Base-by-base conservation (phyloP, 1,140 invertebrate genomes). In the Trigoniulus corallinus region DNA sequence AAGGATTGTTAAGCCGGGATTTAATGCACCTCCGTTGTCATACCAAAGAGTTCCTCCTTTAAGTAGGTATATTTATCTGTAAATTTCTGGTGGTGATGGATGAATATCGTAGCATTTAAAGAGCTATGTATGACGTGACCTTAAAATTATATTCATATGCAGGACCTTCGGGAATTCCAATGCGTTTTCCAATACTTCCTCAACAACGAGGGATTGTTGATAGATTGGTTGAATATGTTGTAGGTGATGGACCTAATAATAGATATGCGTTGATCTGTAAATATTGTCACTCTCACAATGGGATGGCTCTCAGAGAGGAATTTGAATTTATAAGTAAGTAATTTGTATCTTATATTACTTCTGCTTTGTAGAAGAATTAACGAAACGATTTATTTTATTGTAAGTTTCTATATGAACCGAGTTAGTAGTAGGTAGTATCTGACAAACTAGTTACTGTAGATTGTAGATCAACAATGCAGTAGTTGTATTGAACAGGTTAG, bases 221-320 rank as follows among this genome's bases (percentile, higher is more conserved):
- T 66, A 82, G 82, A 61, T 68, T 97, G 52, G 78, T 97, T 20
- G 94, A 98, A 64, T 94, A 87, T 64, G 65, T 98, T 43, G 77
- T 98, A 20, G 93, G 89, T 29, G 94, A 98, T 72, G 93, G 92
- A 22, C 91, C 93, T 45, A 79, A 80, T 52, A 88, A 94, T 72
- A 76, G 92, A 56, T 96, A 84, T 68, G 94, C 92, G 34, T 74
- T 98, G 46, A 93, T 98, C 62, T 98, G 95, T 69, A 74, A 74
- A 26, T 73, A 84, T 53, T 98, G 95, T 65, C 75, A 75, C 52
- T 80, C 80, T 12, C 94, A 98, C 64, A 98, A 98, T 71, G 94
- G 95, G 56, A 96, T 98, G 91, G 87, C 92, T 18, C 73, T 95
- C 3, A 79, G 81, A 62, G 93, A 98, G 67, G 95, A 98, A 62